A percentile compares a stretch with the other conserved stretches of the same genome.
These are phyloP conservation scores for Periparus ater DNA, from an alignment of 2,797 vertebrate genomes.

Conservation along the genomic window DNA sequence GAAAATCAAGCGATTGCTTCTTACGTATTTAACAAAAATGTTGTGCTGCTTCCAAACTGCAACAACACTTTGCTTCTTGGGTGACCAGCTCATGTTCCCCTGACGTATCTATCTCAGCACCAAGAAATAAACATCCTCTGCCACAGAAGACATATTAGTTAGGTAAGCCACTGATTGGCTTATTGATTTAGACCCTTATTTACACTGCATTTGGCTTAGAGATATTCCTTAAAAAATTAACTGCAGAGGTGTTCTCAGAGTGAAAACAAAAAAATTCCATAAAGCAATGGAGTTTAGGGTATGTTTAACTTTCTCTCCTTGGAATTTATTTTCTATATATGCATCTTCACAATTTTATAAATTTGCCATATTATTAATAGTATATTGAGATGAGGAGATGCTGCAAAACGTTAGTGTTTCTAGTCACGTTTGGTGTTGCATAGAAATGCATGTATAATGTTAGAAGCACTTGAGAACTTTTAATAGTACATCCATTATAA, in stretches of 20 bases:
- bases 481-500: background rate
- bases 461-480: background rate
- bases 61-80: background rate
- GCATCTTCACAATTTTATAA: background rate
- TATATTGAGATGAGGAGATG: background rate
- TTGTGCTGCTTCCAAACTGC: background rate
- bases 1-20: background rate
- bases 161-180: background rate
- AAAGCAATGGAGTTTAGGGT: background rate
- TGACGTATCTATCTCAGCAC: background rate
- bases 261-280: background rate
- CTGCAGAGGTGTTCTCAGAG: background rate
- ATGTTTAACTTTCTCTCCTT: background rate
- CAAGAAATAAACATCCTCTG: background rate
- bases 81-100: background rate
- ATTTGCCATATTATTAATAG: background rate
- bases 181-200: background rate
- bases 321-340: background rate
- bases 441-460: background rate
- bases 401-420: background rate
- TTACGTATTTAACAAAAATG: background rate
- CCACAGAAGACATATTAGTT: background rate
- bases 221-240: background rate
- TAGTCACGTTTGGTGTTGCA: background rate
- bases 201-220: background rate